Conservation (phyloP, 2,797 vertebrate species). For the Platyrinchus mystaceus region DNA sequence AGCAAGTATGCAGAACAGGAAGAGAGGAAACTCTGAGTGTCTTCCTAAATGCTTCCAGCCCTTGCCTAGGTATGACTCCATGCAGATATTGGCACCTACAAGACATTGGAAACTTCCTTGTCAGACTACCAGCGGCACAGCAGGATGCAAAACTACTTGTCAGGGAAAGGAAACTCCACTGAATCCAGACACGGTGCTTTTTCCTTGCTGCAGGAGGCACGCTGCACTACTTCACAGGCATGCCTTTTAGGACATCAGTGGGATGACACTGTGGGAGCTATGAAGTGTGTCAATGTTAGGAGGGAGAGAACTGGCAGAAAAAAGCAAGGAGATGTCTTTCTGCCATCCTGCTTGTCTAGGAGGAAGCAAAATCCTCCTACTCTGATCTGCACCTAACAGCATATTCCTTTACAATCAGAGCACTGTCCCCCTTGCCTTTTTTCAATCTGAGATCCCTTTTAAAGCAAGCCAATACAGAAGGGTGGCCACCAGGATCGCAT, state of each 20-base stretch:
- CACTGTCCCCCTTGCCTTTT: background rate
- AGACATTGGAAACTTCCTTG: background rate
- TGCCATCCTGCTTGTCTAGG: background rate
- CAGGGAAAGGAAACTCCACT: rapidly evolving
- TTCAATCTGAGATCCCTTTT: background rate
- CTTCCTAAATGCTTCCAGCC: background rate
- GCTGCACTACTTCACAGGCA: background rate
- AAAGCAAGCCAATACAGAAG: background rate
- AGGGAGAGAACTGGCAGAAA: background rate
- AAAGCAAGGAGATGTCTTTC: background rate
- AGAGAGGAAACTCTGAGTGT: background rate
- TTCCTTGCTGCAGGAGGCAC: background rate
- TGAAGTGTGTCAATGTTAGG: background rate
- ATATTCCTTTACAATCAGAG: background rate
- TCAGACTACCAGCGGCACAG: background rate
- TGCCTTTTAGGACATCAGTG: background rate
- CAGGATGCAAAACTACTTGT: background rate
- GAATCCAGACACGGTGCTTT: background rate
- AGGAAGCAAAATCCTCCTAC: background rate
- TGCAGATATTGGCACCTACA: background rate
- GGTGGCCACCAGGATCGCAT: background rate
- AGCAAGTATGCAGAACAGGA: background rate
- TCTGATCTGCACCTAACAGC: background rate
- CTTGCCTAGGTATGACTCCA: background rate
- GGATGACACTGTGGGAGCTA: background rate